Evolutionary conservation across 2,113 vertebrate species (phyloP).

Genomic region (Mesoclemmys tuberculata): DNA sequence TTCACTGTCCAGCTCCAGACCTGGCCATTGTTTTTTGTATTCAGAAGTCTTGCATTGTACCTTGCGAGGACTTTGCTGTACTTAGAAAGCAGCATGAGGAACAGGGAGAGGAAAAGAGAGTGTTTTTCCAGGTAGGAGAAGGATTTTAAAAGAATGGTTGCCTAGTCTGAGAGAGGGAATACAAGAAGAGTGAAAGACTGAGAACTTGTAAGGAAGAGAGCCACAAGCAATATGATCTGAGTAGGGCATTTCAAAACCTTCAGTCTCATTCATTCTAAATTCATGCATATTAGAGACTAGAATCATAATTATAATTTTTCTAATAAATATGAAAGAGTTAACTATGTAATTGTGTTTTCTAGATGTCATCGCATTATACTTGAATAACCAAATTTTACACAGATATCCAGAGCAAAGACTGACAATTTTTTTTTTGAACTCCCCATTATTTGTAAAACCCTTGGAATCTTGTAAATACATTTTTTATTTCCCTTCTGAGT

Average conservation of each 20-base stretch:
- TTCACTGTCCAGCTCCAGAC: not conserved
- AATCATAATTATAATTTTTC: conserved; percentile 3
- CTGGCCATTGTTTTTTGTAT: not conserved
- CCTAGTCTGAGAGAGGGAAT: not conserved
- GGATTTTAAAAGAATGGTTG: not conserved
- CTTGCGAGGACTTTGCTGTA: not conserved
- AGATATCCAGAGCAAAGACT: conserved; percentile 40
- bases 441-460: conserved; percentile 54
- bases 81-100: not conserved
- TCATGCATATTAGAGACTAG: not conserved
- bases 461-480: conserved; percentile 65
- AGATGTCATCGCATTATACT: conserved; percentile 18
- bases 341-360: conserved; percentile 38
- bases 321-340: conserved; percentile 50
- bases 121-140: not conserved
- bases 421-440: conserved; percentile 48
- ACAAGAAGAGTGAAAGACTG: not conserved
- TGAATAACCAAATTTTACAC: conserved; percentile 54
- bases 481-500: conserved; percentile 67
- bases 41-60: not conserved
- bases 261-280: not conserved
- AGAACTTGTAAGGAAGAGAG: not conserved
- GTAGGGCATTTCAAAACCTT: not conserved
- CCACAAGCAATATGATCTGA: not conserved
- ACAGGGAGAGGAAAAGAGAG: not conserved